Conservation (phyloP, 2,888 invertebrate genomes). For the Formica aserva region DNA sequence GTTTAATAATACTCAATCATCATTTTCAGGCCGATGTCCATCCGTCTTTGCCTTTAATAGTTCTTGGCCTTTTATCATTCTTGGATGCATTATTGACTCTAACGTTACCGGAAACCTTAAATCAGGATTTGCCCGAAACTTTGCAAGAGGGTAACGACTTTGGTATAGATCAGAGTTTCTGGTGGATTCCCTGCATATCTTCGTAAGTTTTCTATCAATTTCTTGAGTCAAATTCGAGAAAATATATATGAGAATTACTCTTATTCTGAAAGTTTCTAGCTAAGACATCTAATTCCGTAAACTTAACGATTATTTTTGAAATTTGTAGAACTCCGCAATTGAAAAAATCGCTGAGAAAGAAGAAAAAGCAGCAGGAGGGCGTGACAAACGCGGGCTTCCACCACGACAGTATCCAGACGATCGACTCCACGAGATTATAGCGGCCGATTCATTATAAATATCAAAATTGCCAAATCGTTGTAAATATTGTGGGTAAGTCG, state of each 20-base stretch:
- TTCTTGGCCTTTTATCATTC: conserved; percentile 92
- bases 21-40: conserved; percentile 79
- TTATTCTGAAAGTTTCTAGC: too few species aligned
- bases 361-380: conserved; percentile 74
- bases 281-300: neutral
- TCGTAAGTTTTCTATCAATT: conserved; percentile 74
- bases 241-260: neutral
- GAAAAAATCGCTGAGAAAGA: conserved; percentile 80
- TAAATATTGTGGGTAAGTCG: conserved; percentile 70
- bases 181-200: conserved; percentile 90
- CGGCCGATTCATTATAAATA: conserved; percentile 21
- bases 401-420: conserved; percentile 81
- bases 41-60: conserved; percentile 89
- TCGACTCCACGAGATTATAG: conserved; percentile 84
- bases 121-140: conserved; percentile 94
- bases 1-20: neutral
- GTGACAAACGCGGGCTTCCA: conserved; percentile 82
- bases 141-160: conserved; percentile 95
- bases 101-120: conserved; percentile 94
- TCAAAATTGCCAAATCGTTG: conserved; percentile 67
- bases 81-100: conserved; percentile 91
- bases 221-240: neutral
- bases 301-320: neutral
- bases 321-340: conserved; percentile 77
- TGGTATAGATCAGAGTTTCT: conserved; percentile 92